Evolutionary conservation across 2,888 invertebrate genomes (phyloP).

Genomic region (Tenthredo livida): DNA sequence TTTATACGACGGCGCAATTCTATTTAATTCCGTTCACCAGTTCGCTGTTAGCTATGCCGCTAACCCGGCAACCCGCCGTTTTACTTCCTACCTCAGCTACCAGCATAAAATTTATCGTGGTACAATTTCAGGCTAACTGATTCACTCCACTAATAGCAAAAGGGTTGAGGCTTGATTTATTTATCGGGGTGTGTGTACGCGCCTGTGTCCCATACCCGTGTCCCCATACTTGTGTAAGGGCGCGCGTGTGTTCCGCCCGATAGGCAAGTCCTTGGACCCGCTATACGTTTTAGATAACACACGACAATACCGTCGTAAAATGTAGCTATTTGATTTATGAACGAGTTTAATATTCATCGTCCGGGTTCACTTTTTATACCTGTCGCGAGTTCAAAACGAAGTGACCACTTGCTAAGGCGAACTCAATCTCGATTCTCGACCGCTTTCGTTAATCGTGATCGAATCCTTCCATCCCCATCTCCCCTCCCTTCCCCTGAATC

Average conservation of each 20-base stretch:
- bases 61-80: conserved; percentile 9
- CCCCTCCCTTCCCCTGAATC: background rate
- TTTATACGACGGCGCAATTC: conserved; percentile 76
- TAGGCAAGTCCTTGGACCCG: conserved; percentile 57
- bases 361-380: conserved; percentile 45
- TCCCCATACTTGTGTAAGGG: conserved; percentile 20
- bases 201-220: conserved; percentile 42
- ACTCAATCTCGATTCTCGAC: conserved; percentile 33
- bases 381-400: conserved; percentile 8
- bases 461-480: conserved; percentile 51
- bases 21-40: conserved; percentile 70
- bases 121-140: conserved; percentile 73
- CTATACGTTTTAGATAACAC: conserved; percentile 52
- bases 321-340: conserved; percentile 44
- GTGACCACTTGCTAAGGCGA: conserved; percentile 36
- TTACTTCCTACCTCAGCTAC: conserved; percentile 56
- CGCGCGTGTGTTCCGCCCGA: conserved; percentile 50
- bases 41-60: conserved; percentile 40
- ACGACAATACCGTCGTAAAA: conserved; percentile 51
- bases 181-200: conserved; percentile 61
- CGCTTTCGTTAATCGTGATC: conserved; percentile 54
- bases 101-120: conserved; percentile 73
- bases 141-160: conserved; percentile 72
- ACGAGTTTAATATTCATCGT: conserved; percentile 47
- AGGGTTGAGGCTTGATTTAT: conserved; percentile 71